Evolutionary conservation across 2,113 vertebrate genomes (phyloP).

Genomic region (Macquaria ambigua): DNA sequence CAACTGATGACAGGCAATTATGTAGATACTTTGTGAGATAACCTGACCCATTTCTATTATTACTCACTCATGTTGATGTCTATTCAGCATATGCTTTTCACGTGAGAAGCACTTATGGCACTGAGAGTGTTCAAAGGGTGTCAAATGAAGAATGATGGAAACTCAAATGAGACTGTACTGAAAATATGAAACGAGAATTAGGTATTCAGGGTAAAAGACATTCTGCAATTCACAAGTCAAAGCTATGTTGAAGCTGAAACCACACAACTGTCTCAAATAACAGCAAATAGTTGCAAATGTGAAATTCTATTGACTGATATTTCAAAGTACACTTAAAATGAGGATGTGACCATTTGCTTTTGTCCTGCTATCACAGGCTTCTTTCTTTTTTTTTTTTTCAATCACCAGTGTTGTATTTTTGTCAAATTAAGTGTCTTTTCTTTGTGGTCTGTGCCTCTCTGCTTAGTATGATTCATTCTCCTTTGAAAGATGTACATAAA

Average conservation of each 20-base stretch:
- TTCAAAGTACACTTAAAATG: neutral
- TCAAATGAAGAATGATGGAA: neutral
- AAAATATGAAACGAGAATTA: neutral
- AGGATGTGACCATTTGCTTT: conserved; percentile 3
- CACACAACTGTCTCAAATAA: neutral
- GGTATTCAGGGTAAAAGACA: neutral
- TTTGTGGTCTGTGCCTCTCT: conserved; percentile 66
- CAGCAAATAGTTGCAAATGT: neutral
- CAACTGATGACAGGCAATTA: neutral
- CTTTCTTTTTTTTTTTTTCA: conserved; percentile 13
- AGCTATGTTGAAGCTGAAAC: neutral
- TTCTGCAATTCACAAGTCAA: neutral
- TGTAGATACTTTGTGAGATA: conserved; percentile 28
- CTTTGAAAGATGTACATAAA: conserved; percentile 53
- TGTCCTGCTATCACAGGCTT: neutral
- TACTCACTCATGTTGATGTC: neutral
- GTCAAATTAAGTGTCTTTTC: conserved; percentile 48
- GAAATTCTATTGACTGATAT: neutral
- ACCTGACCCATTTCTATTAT: conserved; percentile 14
- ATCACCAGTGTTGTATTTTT: conserved; percentile 52
- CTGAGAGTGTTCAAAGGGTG: neutral
- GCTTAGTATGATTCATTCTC: conserved; percentile 45
- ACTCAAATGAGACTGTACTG: neutral
- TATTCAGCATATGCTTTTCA: neutral
- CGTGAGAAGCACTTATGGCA: conserved; percentile 6